Conservation (phyloP, 2,113 vertebrate species). For the Platysternon megacephalum region DNA sequence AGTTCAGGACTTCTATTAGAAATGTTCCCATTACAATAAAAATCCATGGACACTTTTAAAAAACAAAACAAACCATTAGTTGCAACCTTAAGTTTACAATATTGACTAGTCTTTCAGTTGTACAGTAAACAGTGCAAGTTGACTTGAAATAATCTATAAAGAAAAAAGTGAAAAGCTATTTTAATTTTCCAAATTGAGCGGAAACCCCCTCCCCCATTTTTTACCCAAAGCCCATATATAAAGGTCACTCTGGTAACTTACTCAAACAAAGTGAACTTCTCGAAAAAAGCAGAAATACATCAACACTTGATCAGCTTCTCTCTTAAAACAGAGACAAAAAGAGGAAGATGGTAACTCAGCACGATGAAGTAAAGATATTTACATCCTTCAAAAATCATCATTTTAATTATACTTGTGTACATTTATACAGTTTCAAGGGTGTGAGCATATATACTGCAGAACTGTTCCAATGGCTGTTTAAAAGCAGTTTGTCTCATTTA, state of each 20-base stretch:
- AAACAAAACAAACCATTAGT: neutral
- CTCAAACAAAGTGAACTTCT: neutral
- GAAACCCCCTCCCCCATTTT: neutral
- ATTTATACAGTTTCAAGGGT: neutral
- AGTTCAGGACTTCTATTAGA: neutral
- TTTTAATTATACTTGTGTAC: constrained; percentile 20
- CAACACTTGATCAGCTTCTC: neutral
- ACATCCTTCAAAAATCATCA: neutral
- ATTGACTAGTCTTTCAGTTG: neutral
- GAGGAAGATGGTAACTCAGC: neutral
- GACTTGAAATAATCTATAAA: neutral
- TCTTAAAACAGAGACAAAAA: too few species aligned
- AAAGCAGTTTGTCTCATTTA: neutral
- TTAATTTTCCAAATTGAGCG: neutral
- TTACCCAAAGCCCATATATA: neutral
- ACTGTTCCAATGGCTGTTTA: neutral
- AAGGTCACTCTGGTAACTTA: neutral
- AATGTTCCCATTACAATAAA: neutral
- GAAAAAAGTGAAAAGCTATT: neutral
- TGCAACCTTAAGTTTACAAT: neutral
- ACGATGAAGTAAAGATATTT: neutral
- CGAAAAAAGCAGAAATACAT: neutral
- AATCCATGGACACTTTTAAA: neutral
- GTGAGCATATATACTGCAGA: neutral
- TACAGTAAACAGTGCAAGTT: neutral